Base-by-base conservation (phyloP, 1,140 invertebrate species). In the Drosophila pallidifrons region DNA sequence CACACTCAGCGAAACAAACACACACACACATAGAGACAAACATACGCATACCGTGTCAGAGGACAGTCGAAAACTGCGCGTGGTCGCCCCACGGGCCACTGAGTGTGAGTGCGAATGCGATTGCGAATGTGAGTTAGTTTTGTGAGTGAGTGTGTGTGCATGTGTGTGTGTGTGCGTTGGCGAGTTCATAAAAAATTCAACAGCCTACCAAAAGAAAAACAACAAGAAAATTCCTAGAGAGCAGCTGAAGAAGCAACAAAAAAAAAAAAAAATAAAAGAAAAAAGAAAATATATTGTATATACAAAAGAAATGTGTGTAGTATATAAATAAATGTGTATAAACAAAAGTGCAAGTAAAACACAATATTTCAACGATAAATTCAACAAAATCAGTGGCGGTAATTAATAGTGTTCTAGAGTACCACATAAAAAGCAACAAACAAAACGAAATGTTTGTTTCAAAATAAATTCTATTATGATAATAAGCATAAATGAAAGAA, bases 121-220 rank as follows among this genome's bases (percentile, higher is more conserved):
- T 71, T 52, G 72, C 66, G 73, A 75, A 20, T 45, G 16, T 11
- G 16, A n/a, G 30, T 35, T 38, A 38, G 35, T 38, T 38, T 32
- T 32, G n/a, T 8, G 41, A 25, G 41, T 59, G 20, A 28, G 32
- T 55, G 15, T 15, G 32, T 35, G 32, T 32, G 32, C 7, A 8
- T 32, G 32, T 28, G 57, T 54, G 47, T 54, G 64, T 46, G 20
- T 41, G 46, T 63, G 64, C 45, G 61, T 76, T 52, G 72, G 72
- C 71, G 67, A 75, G 61, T 81, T 87, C 79, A 86, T 86, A 82
- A 82, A 86, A 86, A 75, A 86, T 86, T 86, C 82, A 86, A 88
- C 83, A 87, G 71, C 67, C 71, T 82, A 86, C 77, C 58, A 75
- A 25, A 68, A 61, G 46, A 77, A 69, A 69, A 76, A 72, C 65